Conservation (phyloP, 2,797 vertebrate species). For the Danio albolineatus region DNA sequence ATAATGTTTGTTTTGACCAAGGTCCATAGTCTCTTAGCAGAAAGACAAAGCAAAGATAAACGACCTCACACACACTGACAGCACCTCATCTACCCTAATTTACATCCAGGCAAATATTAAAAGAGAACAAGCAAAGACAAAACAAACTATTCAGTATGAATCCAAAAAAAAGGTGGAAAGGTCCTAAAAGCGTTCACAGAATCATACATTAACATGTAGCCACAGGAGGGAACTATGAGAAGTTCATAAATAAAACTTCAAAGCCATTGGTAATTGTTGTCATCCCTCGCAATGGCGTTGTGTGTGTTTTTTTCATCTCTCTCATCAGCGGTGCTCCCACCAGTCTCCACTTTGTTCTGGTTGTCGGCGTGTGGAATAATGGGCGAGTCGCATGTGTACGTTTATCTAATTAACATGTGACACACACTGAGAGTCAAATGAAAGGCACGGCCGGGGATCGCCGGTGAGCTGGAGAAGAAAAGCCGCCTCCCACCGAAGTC, state of each 20-base stretch:
- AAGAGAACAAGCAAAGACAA: slow-evolving; percentile 53
- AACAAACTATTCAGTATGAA: slow-evolving; percentile 44
- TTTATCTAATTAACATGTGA: slow-evolving; percentile 74
- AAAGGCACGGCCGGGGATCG: slow-evolving; percentile 76
- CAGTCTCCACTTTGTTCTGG: slow-evolving; percentile 58
- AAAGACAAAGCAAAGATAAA: slow-evolving; percentile 27
- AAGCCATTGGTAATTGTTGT: slow-evolving; percentile 61
- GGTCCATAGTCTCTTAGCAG: background rate
- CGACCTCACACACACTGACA: background rate
- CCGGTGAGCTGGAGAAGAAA: slow-evolving; percentile 64
- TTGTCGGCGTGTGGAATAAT: slow-evolving; percentile 54
- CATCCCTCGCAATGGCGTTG: slow-evolving; percentile 53
- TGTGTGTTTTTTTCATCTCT: slow-evolving; percentile 50
- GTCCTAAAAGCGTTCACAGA: slow-evolving; percentile 55
- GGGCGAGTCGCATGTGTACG: slow-evolving; percentile 55
- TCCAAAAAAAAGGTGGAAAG: slow-evolving; percentile 45
- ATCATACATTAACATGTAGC: slow-evolving; percentile 60
- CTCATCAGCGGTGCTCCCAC: slow-evolving; percentile 44
- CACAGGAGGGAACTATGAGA: slow-evolving; percentile 52
- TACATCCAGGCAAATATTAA: slow-evolving; percentile 46
- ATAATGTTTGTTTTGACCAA: background rate
- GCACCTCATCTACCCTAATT: slow-evolving; percentile 21
- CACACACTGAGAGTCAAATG: slow-evolving; percentile 79
- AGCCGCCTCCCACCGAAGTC: slow-evolving; percentile 60
- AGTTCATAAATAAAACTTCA: slow-evolving; percentile 67